Percentiles rank a stretch among this genome's conserved stretches.
Conservation (phyloP, 2,113 vertebrate species). For the Corythornis cristatus region DNA sequence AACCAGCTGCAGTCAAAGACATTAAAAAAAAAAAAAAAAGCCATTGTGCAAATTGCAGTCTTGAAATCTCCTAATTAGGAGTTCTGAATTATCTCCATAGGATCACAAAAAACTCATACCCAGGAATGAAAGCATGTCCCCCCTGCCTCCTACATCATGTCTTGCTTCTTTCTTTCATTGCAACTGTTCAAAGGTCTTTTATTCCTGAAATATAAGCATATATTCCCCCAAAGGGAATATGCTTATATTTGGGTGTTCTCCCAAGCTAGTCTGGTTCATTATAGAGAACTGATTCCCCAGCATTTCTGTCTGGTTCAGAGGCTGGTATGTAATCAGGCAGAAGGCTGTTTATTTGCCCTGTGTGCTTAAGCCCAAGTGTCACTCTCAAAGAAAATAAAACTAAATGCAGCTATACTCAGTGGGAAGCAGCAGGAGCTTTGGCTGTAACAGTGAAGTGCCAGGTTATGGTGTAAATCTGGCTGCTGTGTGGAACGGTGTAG, state of each 20-base stretch:
- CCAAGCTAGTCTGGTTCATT: background rate
- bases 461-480: background rate
- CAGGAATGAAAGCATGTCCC: background rate
- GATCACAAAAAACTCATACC: background rate
- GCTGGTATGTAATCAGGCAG: accelerated
- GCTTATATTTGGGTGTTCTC: background rate
- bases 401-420: background rate
- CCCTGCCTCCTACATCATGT: background rate
- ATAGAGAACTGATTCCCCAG: background rate
- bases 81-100: background rate
- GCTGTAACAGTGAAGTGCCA: background rate
- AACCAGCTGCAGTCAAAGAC: background rate
- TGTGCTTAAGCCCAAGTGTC: background rate
- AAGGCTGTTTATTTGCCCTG: background rate
- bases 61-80: background rate
- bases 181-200: background rate
- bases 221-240: background rate
- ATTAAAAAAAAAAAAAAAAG: background rate
- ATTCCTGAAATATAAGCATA: background rate
- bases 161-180: background rate
- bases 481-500: background rate
- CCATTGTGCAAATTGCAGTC: background rate
- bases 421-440: background rate
- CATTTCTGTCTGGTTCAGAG: background rate
- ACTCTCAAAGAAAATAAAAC: background rate